phyloP scores from a whole-genome alignment of 2,113 vertebrate genomes.

The Mobula birostris region DNA sequence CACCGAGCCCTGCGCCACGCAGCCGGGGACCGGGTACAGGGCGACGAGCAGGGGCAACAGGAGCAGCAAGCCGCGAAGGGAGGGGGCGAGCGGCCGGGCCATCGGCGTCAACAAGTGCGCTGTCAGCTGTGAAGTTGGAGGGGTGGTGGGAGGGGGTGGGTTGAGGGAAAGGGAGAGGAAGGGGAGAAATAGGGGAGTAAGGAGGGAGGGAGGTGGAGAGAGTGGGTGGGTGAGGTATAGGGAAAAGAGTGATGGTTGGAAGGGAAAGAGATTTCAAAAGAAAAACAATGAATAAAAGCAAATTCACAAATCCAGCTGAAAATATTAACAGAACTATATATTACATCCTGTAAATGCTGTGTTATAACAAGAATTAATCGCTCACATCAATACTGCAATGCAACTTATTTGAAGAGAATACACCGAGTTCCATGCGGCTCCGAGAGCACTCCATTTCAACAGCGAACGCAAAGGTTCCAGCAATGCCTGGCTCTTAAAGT shows the following conservation, averaged over 20 bases:
- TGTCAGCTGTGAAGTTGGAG: background rate
- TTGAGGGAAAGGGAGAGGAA: background rate
- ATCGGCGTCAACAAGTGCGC: background rate
- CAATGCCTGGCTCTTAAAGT: background rate
- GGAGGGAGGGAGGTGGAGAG: background rate
- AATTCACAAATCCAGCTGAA: background rate
- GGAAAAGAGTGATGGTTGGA: too few relatives aligned
- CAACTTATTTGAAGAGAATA: background rate
- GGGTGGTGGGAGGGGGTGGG: too few relatives aligned
- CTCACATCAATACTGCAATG: background rate
- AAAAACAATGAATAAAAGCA: background rate
- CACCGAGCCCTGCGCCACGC: conserved; percentile 53
- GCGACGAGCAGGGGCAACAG: conserved; percentile 26
- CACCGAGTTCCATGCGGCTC: background rate
- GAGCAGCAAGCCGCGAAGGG: too few relatives aligned
- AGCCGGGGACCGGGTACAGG: conserved; percentile 51
- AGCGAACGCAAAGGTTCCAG: background rate
- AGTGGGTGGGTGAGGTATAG: background rate
- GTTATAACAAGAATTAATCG: background rate
- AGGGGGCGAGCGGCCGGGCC: background rate
- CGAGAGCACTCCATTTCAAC: background rate
- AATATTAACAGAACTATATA: background rate
- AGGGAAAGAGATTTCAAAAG: background rate
- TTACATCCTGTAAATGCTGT: background rate
- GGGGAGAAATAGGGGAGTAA: background rate